Evolutionary conservation across 2,888 invertebrate genomes (phyloP).

Genomic region (Orthonevra nobilis): DNA sequence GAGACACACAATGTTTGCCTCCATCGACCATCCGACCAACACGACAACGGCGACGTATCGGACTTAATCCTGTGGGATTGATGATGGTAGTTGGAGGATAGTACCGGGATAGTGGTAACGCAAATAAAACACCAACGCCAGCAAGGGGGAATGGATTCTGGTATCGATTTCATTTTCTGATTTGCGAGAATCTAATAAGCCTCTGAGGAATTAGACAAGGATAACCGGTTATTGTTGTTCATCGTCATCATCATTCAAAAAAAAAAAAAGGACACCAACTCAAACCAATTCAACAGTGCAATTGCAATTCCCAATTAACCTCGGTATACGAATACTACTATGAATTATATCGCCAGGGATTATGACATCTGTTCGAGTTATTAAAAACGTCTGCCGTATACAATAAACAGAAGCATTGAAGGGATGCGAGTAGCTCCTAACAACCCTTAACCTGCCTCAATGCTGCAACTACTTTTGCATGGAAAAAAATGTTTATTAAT

Average conservation of each 20-base stretch:
- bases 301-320: conserved; percentile 59
- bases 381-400: conserved; percentile 64
- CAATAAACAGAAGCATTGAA: conserved; percentile 8
- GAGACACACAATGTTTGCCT: conserved; percentile 24
- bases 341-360: conserved; percentile 53
- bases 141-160: conserved; percentile 21
- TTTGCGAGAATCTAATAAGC: conserved; percentile 69
- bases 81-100: conserved; percentile 34
- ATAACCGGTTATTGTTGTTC: conserved; percentile 69
- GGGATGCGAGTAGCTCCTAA: conserved; percentile 7
- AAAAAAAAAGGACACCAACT: no score
- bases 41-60: no score
- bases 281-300: conserved; percentile 8
- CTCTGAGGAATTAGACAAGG: conserved; percentile 65
- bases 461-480: conserved; percentile 40
- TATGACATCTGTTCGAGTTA: conserved; percentile 71
- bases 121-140: conserved; percentile 44
- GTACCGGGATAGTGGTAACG: conserved; percentile 19
- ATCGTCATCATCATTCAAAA: conserved; percentile 35
- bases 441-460: conserved; percentile 70
- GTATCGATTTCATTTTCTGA: conserved; percentile 70
- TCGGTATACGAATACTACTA: conserved; percentile 3
- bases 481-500: conserved; percentile 60
- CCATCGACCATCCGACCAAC: conserved; percentile 25
- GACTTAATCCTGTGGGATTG: conserved; percentile 68